Conservation (phyloP, 2,113 vertebrate genomes). For the Clarias macrocephalus region DNA sequence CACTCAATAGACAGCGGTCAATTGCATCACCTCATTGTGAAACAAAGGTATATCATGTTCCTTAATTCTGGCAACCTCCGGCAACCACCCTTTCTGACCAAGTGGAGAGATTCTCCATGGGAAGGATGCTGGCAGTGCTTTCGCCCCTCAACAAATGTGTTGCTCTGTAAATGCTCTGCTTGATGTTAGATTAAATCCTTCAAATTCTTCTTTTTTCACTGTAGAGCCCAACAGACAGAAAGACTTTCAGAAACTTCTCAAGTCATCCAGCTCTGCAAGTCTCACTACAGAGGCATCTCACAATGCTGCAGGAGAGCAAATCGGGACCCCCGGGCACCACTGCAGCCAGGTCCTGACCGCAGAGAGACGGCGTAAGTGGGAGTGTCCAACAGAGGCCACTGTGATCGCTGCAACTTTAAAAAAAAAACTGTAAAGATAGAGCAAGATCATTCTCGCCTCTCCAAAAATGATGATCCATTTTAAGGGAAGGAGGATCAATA, state of each 20-base stretch:
- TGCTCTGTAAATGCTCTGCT: neutral
- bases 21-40: constrained; percentile 26
- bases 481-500: neutral
- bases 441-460: neutral
- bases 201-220: neutral
- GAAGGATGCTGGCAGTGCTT: neutral
- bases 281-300: constrained; percentile 74
- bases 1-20: constrained; percentile 44
- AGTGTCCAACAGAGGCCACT: neutral
- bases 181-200: neutral
- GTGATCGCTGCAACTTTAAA: neutral
- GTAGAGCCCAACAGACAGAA: constrained; percentile 82
- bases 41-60: constrained; percentile 50
- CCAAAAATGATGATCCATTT: neutral
- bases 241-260: constrained; percentile 76
- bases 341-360: constrained; percentile 88
- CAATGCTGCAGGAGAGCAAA: constrained; percentile 72
- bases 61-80: constrained; percentile 26
- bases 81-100: constrained; percentile 14
- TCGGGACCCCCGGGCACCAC: constrained; percentile 75
- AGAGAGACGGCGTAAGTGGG: constrained; percentile 89
- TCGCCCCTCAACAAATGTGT: neutral
- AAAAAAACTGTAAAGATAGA: neutral
- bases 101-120: neutral
- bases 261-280: constrained; percentile 74